Conservation (phyloP, 2,797 vertebrate genomes). For the Remorina albescens region DNA sequence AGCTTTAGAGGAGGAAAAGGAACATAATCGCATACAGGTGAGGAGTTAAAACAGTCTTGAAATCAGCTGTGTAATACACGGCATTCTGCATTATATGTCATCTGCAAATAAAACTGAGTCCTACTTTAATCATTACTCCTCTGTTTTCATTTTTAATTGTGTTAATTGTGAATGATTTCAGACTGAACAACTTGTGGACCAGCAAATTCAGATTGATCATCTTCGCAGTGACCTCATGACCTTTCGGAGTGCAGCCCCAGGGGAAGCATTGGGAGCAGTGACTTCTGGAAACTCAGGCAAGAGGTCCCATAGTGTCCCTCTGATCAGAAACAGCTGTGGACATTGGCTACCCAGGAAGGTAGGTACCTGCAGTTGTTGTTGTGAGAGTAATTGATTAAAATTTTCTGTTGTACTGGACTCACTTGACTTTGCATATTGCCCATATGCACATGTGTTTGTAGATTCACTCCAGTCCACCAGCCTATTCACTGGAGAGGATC, state of each 20-base stretch:
- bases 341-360: conserved; percentile 83
- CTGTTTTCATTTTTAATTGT: not conserved
- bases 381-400: not conserved
- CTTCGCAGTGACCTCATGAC: conserved; percentile 83
- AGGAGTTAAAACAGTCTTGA: conserved; percentile 1
- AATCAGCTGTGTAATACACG: not conserved
- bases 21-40: conserved; percentile 87
- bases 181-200: conserved; percentile 91
- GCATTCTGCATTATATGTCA: not conserved
- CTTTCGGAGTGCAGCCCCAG: conserved; percentile 55
- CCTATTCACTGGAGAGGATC: conserved; percentile 85
- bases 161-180: conserved; percentile 65
- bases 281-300: conserved; percentile 52
- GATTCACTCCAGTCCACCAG: conserved; percentile 85
- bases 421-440: conserved; percentile 6
- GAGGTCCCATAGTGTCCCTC: conserved; percentile 86
- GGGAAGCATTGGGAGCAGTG: conserved; percentile 56
- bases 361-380: conserved; percentile 13
- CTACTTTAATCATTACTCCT: not conserved
- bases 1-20: conserved; percentile 83
- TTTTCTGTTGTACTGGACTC: not conserved
- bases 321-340: conserved; percentile 69
- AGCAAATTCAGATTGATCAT: conserved; percentile 87
- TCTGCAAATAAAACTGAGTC: not conserved
- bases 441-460: conserved; percentile 57